Conservation (phyloP, 2,797 vertebrate species). For the Rhinoraja longicauda region DNA sequence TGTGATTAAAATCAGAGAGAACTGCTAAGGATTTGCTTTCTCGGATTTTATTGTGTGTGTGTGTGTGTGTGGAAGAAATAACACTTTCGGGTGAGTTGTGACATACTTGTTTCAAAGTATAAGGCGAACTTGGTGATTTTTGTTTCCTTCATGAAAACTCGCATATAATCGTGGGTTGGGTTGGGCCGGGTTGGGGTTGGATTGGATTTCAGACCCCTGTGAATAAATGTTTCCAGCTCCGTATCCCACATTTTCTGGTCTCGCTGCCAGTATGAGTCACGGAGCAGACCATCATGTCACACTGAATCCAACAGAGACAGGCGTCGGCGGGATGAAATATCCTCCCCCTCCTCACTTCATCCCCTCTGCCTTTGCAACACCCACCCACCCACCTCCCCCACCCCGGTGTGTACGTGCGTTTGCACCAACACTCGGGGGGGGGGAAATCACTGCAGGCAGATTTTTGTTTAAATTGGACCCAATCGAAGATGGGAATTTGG, state of each 20-base stretch:
- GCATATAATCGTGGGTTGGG: background rate
- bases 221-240: conserved; percentile 37
- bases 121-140: background rate
- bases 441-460: background rate
- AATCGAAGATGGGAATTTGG: background rate
- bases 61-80: background rate
- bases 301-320: background rate
- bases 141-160: background rate
- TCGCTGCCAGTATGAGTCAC: conserved; percentile 32
- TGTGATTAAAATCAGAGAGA: background rate
- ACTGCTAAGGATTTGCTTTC: background rate
- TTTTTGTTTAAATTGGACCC: background rate
- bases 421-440: too few relatives aligned
- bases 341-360: background rate
- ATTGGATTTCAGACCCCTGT: background rate
- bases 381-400: too few relatives aligned
- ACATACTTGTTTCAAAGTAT: background rate
- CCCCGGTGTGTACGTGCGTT: too few relatives aligned
- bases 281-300: background rate
- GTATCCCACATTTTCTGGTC: conserved; percentile 16
- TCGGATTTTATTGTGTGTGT: background rate
- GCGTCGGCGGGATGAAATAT: background rate
- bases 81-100: background rate
- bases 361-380: background rate
- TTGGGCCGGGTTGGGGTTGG: background rate